Evolutionary conservation across 2,797 vertebrate species (phyloP), one percentile per base, ranked within the genome.

Genomic region (Pteronotus mesoamericanus): DNA sequence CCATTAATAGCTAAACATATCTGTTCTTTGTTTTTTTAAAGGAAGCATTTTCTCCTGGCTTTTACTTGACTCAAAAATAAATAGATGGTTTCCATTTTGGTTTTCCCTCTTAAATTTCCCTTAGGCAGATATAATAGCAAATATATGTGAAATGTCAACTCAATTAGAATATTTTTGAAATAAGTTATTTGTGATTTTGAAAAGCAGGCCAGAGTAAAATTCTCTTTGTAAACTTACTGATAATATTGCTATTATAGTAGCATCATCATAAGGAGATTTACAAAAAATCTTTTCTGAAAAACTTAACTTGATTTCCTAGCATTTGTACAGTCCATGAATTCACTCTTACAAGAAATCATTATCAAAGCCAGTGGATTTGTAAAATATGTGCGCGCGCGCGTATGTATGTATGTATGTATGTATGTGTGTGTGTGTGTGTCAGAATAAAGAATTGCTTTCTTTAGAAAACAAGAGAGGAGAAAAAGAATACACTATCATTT

Each of bases 21-120:
- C 39, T 91, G 55, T 9, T 61, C 59, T 93, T n/a, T 51, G 5
- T 91, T 64, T 92, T 75, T 75, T 51, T 11, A 66, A 79, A 80
- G 53, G 37, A 91, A 91, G 64, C 64, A 74, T 97, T 97, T 97
- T 92, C 61, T 96, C 96, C 86, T 95, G 94, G 96, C 92, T 97
- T 95, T 97, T 89, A 84, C 79, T 97, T 97, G 96, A 97, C 92
- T 97, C 94, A 97, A 95, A 96, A 94, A 96, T 95, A 98, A 96
- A 68, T 71, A 96, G 98, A 96, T 92, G 57, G 89, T 71, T 97
- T 97, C 74, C 96, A 97, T 97, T 92, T 71, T 5, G 86, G 89
- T 93, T 97, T 97, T 96, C 90, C 94, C 86, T 89, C 72, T 82
- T 97, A 97, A 74, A 93, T 96, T 97, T 97, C 92, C 96, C 90